Conservation (phyloP, 2,888 invertebrate species). For the Drosophila maculinotata region DNA sequence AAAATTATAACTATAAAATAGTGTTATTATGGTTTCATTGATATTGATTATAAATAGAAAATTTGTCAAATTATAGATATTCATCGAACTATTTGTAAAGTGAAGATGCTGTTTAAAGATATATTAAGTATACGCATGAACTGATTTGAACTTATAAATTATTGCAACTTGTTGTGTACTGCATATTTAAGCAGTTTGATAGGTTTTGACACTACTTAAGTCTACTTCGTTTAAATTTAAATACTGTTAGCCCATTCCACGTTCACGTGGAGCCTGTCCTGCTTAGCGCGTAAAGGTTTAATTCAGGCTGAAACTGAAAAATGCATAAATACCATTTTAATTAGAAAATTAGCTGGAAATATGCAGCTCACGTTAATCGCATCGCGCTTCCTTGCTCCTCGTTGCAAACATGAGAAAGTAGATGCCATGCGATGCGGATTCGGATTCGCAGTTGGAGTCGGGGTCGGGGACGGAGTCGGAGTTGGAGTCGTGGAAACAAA, state of each 20-base stretch:
- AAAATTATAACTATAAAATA: too few relatives aligned
- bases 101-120: neutral
- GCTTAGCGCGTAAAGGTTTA: slow-evolving; percentile 56
- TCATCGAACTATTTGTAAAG: too few relatives aligned
- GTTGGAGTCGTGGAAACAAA: slow-evolving; percentile 16
- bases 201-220: slow-evolving; percentile 4
- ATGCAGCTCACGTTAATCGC: slow-evolving; percentile 85
- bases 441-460: slow-evolving; percentile 1
- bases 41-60: too few relatives aligned
- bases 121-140: slow-evolving; percentile 1
- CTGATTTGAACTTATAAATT: slow-evolving; percentile 1
- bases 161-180: neutral
- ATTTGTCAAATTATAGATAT: too few relatives aligned
- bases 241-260: slow-evolving; percentile 11
- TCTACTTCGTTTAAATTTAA: slow-evolving; percentile 4
- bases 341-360: slow-evolving; percentile 85
- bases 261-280: slow-evolving; percentile 4
- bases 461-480: neutral
- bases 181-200: slow-evolving; percentile 34
- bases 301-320: slow-evolving; percentile 73
- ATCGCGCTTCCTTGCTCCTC: slow-evolving; percentile 51
- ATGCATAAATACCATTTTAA: slow-evolving; percentile 85
- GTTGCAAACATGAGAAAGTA: slow-evolving; percentile 56
- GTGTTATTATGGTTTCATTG: too few relatives aligned
- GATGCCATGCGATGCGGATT: slow-evolving; percentile 36